Evolutionary conservation across 2,113 vertebrate genomes (phyloP).

Genomic region (Orycteropus afer): DNA sequence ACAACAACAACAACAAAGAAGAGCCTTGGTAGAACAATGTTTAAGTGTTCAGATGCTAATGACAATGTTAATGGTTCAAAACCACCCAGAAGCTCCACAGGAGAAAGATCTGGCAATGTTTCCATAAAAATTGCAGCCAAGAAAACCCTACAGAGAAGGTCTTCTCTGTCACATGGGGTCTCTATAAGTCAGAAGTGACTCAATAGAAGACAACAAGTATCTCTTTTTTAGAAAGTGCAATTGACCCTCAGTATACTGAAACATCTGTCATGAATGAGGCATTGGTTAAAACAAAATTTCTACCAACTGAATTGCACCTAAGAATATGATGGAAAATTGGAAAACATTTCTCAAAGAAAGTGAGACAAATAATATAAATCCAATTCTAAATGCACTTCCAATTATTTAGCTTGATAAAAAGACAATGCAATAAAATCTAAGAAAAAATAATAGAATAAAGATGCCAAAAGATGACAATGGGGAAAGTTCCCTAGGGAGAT

Average conservation of each 20-base stretch:
- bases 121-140: too few species aligned
- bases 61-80: too few species aligned
- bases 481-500: background rate
- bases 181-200: too few species aligned
- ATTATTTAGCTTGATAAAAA: background rate
- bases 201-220: too few species aligned
- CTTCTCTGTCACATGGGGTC: too few species aligned
- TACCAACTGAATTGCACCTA: background rate
- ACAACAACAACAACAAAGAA: too few species aligned
- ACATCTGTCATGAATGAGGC: background rate
- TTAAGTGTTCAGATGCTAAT: too few species aligned
- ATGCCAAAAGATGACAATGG: background rate
- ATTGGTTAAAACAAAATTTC: background rate
- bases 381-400: background rate
- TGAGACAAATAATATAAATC: background rate
- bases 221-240: background rate
- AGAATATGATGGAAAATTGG: background rate
- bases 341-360: conserved; percentile 20
- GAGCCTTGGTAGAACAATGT: too few species aligned
- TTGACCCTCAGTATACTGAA: background rate
- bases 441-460: conserved; percentile 1
- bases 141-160: too few species aligned
- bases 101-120: too few species aligned
- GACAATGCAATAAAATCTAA: background rate
- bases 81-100: too few species aligned